Evolutionary conservation across 2,113 vertebrate species (phyloP).

Genomic region (Hippocampus abdominalis): DNA sequence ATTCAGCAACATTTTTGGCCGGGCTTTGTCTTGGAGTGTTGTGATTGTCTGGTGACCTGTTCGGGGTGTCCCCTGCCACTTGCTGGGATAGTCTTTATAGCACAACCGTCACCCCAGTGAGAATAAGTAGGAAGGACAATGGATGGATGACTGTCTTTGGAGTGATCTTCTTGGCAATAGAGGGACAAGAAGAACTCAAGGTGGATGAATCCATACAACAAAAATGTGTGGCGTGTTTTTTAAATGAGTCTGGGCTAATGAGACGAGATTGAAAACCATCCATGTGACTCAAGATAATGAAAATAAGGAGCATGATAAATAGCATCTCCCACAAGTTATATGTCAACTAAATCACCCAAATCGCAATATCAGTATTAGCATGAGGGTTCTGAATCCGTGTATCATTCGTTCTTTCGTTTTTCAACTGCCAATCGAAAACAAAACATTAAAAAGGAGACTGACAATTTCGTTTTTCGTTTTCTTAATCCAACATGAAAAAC

Average conservation of each 20-base stretch:
- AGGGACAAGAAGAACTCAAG: neutral
- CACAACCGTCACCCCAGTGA: too few relatives aligned
- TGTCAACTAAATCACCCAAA: neutral
- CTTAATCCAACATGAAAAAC: too few relatives aligned
- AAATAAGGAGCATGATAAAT: conserved; percentile 2
- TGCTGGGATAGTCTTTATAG: too few relatives aligned
- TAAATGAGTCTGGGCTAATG: conserved; percentile 25
- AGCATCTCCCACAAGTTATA: conserved; percentile 45
- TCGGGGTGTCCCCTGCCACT: too few relatives aligned
- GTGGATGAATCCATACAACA: neutral
- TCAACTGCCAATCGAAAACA: too few relatives aligned
- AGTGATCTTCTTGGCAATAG: neutral
- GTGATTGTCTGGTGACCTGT: too few relatives aligned
- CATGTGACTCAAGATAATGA: conserved; percentile 32
- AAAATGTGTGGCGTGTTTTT: conserved; percentile 5
- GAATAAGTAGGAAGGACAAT: too few relatives aligned
- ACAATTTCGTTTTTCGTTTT: too few relatives aligned
- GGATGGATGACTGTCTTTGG: neutral
- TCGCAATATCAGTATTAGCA: conserved; percentile 1
- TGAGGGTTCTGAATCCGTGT: conserved; percentile 52
- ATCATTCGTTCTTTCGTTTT: too few relatives aligned
- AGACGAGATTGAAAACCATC: conserved; percentile 24
- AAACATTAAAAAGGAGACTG: too few relatives aligned
- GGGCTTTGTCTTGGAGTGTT: too few relatives aligned
- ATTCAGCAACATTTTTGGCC: too few relatives aligned